phyloP scores from a whole-genome alignment of 2,797 vertebrate species.

The Meda fulgida region DNA sequence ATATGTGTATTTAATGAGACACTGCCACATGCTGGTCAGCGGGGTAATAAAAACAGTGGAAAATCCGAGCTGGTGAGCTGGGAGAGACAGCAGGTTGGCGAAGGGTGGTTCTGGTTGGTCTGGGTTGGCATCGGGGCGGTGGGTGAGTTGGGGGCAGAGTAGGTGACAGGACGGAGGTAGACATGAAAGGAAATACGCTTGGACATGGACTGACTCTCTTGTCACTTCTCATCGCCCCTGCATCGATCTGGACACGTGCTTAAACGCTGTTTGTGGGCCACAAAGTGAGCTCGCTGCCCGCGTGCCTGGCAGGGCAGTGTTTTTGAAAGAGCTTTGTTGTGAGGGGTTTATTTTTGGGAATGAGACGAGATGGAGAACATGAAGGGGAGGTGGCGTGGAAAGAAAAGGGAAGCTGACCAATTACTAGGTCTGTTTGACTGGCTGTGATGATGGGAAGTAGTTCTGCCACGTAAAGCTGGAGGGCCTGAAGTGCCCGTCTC shows the following conservation, averaged over 20 bases:
- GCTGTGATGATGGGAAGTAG: slow-evolving; percentile 21
- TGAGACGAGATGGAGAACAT: slow-evolving; percentile 55
- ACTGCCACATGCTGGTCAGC: slow-evolving; percentile 24
- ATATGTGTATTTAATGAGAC: slow-evolving; percentile 49
- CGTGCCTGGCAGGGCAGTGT: slow-evolving; percentile 41
- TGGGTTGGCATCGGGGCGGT: neutral
- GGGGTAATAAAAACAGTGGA: slow-evolving; percentile 22
- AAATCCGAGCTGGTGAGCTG: slow-evolving; percentile 28
- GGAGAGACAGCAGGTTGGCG: slow-evolving; percentile 21
- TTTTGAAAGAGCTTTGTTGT: slow-evolving; percentile 12
- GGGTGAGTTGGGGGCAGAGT: slow-evolving; percentile 9
- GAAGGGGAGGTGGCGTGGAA: slow-evolving; percentile 1
- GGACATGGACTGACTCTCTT: slow-evolving; percentile 77
- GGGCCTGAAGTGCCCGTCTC: slow-evolving; percentile 31
- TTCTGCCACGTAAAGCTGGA: slow-evolving; percentile 45
- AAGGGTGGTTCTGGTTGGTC: slow-evolving; percentile 9
- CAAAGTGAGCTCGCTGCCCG: slow-evolving; percentile 10
- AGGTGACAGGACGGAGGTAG: slow-evolving; percentile 28
- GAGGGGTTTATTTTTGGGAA: slow-evolving; percentile 49
- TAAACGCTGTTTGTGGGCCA: slow-evolving; percentile 73
- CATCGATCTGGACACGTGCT: slow-evolving; percentile 68
- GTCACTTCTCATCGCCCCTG: slow-evolving; percentile 77
- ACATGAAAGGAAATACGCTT: slow-evolving; percentile 66
- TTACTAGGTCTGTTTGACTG: slow-evolving; percentile 25
- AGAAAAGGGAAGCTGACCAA: slow-evolving; percentile 29